A percentile compares a stretch with the other conserved stretches of the same genome.
These are phyloP conservation scores for Anguilla megastoma DNA, from an alignment of 2,797 vertebrate genomes.

Conservation along the genomic window DNA sequence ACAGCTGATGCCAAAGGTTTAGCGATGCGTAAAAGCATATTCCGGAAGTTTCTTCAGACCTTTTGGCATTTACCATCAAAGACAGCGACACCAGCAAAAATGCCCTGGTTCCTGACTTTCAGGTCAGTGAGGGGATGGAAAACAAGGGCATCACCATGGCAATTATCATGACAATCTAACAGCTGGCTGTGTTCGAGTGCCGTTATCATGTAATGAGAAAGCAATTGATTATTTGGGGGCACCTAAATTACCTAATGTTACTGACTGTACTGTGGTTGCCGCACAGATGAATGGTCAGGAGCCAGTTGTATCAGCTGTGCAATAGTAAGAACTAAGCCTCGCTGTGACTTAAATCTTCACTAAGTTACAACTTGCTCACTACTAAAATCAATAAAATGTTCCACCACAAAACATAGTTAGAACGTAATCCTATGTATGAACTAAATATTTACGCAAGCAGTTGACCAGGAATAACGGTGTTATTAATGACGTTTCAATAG, in stretches of 20 bases:
- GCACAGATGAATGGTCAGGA: too few relatives aligned
- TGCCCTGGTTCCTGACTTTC: background rate
- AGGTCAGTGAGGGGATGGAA: background rate
- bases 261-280: too few relatives aligned
- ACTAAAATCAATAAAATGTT: too few relatives aligned
- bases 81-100: background rate
- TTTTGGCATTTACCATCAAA: background rate
- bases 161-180: background rate
- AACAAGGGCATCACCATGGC: background rate
- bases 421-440: too few relatives aligned
- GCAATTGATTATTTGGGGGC: background rate
- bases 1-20: background rate
- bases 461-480: too few relatives aligned
- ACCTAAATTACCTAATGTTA: background rate
- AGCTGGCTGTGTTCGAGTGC: background rate
- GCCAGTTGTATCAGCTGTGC: too few relatives aligned
- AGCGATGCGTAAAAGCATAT: background rate
- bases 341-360: too few relatives aligned
- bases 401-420: too few relatives aligned
- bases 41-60: background rate
- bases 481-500: too few relatives aligned
- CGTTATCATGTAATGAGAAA: background rate
- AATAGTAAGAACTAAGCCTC: too few relatives aligned
- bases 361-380: too few relatives aligned
- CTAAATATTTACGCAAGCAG: too few relatives aligned